Evolutionary conservation across 2,113 vertebrate genomes (phyloP).

Genomic region (Gymnobelideus leadbeateri): DNA sequence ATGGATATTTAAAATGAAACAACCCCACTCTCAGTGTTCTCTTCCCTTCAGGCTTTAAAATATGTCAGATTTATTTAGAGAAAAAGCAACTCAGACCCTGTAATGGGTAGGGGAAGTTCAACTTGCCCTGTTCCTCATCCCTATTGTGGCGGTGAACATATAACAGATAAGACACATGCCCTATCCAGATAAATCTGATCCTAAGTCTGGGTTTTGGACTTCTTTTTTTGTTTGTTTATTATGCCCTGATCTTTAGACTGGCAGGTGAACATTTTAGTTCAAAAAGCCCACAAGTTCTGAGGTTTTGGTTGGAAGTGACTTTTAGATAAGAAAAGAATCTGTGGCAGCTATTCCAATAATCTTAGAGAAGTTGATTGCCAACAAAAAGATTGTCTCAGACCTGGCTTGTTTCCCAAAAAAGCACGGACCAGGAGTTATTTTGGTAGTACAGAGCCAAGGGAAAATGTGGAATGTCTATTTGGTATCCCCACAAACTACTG

Average conservation of each 20-base stretch:
- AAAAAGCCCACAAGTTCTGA: not conserved
- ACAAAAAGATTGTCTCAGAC: not conserved
- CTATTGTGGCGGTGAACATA: not conserved
- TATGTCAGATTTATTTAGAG: not conserved
- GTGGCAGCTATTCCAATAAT: not conserved
- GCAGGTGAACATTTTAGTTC: not conserved
- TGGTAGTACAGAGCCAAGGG: not conserved
- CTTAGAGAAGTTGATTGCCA: not conserved
- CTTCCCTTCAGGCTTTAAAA: not conserved
- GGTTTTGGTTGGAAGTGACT: not conserved
- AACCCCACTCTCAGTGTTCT: not conserved
- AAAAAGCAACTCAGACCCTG: not conserved
- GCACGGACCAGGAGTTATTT: not conserved
- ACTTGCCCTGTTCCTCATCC: not conserved
- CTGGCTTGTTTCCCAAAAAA: constrained; percentile 14
- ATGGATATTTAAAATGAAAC: not conserved
- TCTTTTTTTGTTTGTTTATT: not conserved
- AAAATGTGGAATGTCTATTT: not conserved
- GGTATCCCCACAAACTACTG: not conserved
- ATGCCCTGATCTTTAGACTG: not conserved
- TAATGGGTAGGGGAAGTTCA: not conserved
- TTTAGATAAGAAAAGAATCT: not conserved
- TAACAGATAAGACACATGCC: not conserved
- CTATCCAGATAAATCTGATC: not conserved
- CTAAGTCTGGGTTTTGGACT: not conserved